Percentiles rank a stretch among this genome's conserved stretches.
phyloP scores from a whole-genome alignment of 2,797 vertebrate genomes.

The Cottoperca gobio region DNA sequence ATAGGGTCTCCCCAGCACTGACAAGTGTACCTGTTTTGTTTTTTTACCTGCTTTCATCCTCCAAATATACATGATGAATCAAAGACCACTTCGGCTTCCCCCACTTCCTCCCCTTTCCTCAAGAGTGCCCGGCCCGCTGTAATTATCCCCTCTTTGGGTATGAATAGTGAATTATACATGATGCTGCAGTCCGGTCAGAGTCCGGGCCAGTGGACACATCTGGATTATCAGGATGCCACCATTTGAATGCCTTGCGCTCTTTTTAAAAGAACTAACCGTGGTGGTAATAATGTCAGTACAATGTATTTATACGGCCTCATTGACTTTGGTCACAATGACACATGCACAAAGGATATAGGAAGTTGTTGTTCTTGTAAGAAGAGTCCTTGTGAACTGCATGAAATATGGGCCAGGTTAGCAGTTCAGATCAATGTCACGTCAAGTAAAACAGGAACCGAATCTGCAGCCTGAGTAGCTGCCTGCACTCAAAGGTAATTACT shows the following conservation, averaged over 20 bases:
- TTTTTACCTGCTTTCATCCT: neutral
- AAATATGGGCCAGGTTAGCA: neutral
- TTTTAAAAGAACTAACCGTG: conserved; percentile 33
- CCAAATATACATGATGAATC: neutral
- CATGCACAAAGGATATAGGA: conserved; percentile 28
- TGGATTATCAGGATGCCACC: conserved; percentile 54
- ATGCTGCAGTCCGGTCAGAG: conserved; percentile 44
- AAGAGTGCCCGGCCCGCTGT: conserved; percentile 32
- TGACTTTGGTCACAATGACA: conserved; percentile 31
- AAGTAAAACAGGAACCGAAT: conserved; percentile 15
- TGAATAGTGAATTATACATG: conserved; percentile 66
- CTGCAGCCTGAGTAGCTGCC: conserved; percentile 3
- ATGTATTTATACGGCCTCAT: conserved; percentile 43
- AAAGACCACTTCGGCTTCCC: conserved; percentile 3
- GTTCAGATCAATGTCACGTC: neutral
- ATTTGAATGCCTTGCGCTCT: conserved; percentile 20
- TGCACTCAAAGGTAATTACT: conserved; percentile 10
- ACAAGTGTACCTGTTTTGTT: conserved; percentile 3
- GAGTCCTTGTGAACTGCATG: neutral
- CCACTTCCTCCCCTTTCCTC: conserved; percentile 14
- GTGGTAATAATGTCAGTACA: conserved; percentile 23
- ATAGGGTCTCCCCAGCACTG: conserved; percentile 14
- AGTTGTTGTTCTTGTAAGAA: conserved; percentile 7
- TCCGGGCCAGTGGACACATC: conserved; percentile 49
- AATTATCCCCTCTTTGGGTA: conserved; percentile 50